Conservation (phyloP, 2,888 invertebrate genomes). For the Drosophila cognata region DNA sequence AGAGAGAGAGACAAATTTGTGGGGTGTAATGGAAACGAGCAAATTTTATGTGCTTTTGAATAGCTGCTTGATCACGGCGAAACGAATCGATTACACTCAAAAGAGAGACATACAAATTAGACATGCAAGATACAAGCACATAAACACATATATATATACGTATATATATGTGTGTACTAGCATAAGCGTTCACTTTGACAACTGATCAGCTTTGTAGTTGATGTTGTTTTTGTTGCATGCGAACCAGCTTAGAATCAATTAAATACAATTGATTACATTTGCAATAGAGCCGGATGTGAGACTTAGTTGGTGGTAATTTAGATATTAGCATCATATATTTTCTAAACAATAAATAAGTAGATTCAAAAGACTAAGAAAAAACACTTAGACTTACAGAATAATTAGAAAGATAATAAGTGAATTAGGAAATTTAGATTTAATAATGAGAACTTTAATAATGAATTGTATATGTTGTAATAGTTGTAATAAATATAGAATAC, state of each 20-base stretch:
- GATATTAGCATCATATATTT: conserved; percentile 18
- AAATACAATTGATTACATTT: conserved; percentile 56
- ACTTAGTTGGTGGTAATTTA: conserved; percentile 8
- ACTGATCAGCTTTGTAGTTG: conserved; percentile 54
- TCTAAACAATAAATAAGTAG: not conserved
- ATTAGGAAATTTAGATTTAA: not conserved
- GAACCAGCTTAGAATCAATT: conserved; percentile 53
- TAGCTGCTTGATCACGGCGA: conserved; percentile 60
- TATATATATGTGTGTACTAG: conserved; percentile 15
- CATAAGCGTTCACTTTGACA: conserved; percentile 50
- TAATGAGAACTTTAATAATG: not conserved
- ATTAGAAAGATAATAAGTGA: not conserved
- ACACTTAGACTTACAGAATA: not conserved
- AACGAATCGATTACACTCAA: conserved; percentile 62
- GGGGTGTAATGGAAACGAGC: conserved; percentile 46
- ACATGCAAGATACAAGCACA: conserved; percentile 38
- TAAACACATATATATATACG: not conserved
- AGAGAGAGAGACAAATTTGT: conserved; percentile 48
- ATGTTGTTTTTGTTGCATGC: conserved; percentile 7
- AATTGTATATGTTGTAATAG: not conserved
- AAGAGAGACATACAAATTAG: conserved; percentile 61
- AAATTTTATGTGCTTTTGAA: conserved; percentile 64
- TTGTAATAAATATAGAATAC: not conserved
- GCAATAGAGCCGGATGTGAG: conserved; percentile 41
- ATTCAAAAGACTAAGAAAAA: conserved; percentile 2